Evolutionary conservation across 1,140 invertebrate genomes (phyloP).

Genomic region (Andricus grossulariae): DNA sequence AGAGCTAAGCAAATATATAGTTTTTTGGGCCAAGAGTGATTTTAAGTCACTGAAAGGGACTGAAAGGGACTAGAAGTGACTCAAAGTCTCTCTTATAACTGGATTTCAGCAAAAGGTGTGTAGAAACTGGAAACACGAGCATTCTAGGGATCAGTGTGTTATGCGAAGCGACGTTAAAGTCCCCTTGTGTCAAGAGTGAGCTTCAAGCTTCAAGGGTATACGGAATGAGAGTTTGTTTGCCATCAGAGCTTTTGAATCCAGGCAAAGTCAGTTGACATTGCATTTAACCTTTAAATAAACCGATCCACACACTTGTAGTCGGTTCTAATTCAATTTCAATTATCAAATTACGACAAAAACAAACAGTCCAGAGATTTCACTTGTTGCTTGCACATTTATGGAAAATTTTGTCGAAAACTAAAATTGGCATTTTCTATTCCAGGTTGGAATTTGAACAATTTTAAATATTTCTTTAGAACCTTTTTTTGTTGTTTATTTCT

Average conservation of each 20-base stretch:
- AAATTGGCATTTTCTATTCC: too few relatives aligned
- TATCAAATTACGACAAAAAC: background rate
- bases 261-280: conserved; percentile 24
- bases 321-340: background rate
- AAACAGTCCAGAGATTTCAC: background rate
- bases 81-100: background rate
- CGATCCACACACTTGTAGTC: background rate
- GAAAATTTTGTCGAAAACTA: too few relatives aligned
- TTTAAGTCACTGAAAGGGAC: too few relatives aligned
- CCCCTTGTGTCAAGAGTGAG: conserved; percentile 24
- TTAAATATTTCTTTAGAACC: too few relatives aligned
- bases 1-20: conserved; percentile 4
- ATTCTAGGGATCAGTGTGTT: conserved; percentile 16
- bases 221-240: conserved; percentile 25
- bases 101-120: background rate
- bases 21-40: background rate
- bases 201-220: conserved; percentile 29
- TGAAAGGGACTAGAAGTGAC: background rate
- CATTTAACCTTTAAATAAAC: conserved; percentile 20
- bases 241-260: conserved; percentile 1
- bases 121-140: background rate
- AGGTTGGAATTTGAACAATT: too few relatives aligned
- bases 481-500: too few relatives aligned
- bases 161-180: conserved; percentile 22
- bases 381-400: background rate